Evolutionary conservation across 2,113 vertebrate species (phyloP).

Genomic region (Cavia aperea): DNA sequence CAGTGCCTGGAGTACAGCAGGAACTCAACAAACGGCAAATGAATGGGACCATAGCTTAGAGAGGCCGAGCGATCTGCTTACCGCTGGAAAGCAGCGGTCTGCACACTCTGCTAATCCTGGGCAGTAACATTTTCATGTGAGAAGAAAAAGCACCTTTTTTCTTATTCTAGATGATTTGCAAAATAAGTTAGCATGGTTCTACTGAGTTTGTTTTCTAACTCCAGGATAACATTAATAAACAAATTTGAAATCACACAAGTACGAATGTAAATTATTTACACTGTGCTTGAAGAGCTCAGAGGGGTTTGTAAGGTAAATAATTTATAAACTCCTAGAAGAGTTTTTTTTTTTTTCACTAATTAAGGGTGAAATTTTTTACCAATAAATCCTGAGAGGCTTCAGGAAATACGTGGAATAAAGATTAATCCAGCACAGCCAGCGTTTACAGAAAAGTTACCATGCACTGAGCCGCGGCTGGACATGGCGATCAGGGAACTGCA

Average conservation of each 20-base stretch:
- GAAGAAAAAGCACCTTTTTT: not conserved
- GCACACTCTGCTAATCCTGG: not conserved
- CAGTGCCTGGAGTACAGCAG: rapidly evolving
- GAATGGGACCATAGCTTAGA: not conserved
- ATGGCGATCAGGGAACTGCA: rapidly evolving
- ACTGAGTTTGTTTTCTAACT: constrained; percentile 48
- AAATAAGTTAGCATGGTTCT: constrained; percentile 5
- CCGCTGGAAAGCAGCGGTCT: not conserved
- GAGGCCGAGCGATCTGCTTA: not conserved
- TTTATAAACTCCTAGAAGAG: constrained; percentile 57
- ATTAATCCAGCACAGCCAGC: not conserved
- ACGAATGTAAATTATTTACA: constrained; percentile 63
- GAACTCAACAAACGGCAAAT: not conserved
- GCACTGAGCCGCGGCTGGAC: not conserved
- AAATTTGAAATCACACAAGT: constrained; percentile 59
- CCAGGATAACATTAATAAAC: constrained; percentile 58
- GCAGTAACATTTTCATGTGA: not conserved
- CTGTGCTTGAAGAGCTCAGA: constrained; percentile 47
- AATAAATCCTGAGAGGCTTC: constrained; percentile 45
- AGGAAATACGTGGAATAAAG: not conserved
- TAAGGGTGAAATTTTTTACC: constrained; percentile 64
- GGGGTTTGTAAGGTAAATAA: constrained; percentile 68
- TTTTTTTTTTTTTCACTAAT: constrained; percentile 55
- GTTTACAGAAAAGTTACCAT: not conserved
- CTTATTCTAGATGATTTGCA: constrained; percentile 21